Base-by-base conservation (phyloP, 2,888 invertebrate genomes). In the Incurvaria masculella region DNA sequence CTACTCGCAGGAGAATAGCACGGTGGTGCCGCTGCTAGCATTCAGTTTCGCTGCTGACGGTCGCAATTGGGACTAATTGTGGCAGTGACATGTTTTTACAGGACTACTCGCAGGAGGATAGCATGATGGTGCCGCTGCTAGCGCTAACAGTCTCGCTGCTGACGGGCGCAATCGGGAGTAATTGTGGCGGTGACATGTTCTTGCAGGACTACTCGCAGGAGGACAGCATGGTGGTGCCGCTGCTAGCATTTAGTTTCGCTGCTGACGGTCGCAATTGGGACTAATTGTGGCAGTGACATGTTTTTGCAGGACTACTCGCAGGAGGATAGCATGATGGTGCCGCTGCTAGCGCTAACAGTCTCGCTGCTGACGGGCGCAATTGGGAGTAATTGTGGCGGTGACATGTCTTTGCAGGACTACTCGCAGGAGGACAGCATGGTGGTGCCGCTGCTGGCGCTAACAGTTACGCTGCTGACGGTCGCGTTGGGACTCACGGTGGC, bases 81-180 rank as follows among this genome's bases (percentile, higher is more conserved):
- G n/a, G n/a, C n/a, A n/a, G n/a, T n/a, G n/a, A n/a, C n/a, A n/a
- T n/a, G n/a, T n/a, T n/a, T n/a, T 49, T 56, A n/a, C 63, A 84
- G 84, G 81, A 80, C 44, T 83, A 83, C 62, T 79, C 81, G 46
- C 73, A 80, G 21, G 80, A 81, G 50, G 83, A 83, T 62, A 83
- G 83, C 60, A 66, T 84, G 51, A 62, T 84, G 47, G 65, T 84
- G 55, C 83, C 84, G 60, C 71, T 65, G 63, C 68, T 69, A 63
- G 79, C 68, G 55, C 82, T 69, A 52, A 80, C 72, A 51, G 69
- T 69, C 58, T 81, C 70, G 49, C 83, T 70, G 45, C 69, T 69
- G 56, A 80, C 65, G 52, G 69, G n/a, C n/a, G n/a, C n/a, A n/a
- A n/a, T n/a, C n/a, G n/a, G n/a, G n/a, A n/a, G n/a, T n/a, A n/a